A percentile compares a stretch with the other conserved stretches of the same genome.
Conservation (phyloP, 2,797 vertebrate species). For the Allochrocebus solatus region DNA sequence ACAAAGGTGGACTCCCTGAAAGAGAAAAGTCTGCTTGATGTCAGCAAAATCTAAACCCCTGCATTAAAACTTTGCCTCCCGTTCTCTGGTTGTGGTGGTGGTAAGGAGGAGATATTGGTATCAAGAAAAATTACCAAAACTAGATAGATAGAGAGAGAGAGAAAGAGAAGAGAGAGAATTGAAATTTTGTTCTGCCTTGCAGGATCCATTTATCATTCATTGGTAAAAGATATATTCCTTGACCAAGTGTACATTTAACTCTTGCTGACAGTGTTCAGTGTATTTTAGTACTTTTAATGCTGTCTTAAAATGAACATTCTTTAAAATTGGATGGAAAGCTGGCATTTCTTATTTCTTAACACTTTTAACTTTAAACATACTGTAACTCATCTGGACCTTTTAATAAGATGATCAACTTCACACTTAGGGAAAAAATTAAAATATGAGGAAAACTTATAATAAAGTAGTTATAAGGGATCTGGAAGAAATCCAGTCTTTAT, state of each 20-base stretch:
- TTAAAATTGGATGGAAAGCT: constrained; percentile 64
- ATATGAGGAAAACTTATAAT: constrained; percentile 68
- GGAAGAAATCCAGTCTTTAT: constrained; percentile 34
- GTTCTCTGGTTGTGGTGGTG: not conserved
- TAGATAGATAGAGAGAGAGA: not conserved
- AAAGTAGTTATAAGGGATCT: constrained; percentile 49
- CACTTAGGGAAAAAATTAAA: constrained; percentile 56
- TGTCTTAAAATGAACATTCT: constrained; percentile 70
- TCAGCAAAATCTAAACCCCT: constrained; percentile 49
- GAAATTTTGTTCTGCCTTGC: not conserved
- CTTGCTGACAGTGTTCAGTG: not conserved
- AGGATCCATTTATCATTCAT: not conserved
- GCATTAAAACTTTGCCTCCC: constrained; percentile 57
- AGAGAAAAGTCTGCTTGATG: not conserved
- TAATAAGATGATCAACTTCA: constrained; percentile 62
- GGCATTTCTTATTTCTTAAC: constrained; percentile 50
- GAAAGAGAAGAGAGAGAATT: not conserved
- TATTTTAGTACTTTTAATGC: constrained; percentile 30
- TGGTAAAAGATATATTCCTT: not conserved
- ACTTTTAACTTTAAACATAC: constrained; percentile 47
- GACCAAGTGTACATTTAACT: not conserved
- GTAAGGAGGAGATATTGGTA: constrained; percentile 13
- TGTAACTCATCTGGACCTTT: constrained; percentile 68
- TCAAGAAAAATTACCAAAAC: not conserved
- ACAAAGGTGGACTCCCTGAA: not conserved